phyloP scores from a whole-genome alignment of 1,140 invertebrate genomes.

The Phthorimaea operculella region DNA sequence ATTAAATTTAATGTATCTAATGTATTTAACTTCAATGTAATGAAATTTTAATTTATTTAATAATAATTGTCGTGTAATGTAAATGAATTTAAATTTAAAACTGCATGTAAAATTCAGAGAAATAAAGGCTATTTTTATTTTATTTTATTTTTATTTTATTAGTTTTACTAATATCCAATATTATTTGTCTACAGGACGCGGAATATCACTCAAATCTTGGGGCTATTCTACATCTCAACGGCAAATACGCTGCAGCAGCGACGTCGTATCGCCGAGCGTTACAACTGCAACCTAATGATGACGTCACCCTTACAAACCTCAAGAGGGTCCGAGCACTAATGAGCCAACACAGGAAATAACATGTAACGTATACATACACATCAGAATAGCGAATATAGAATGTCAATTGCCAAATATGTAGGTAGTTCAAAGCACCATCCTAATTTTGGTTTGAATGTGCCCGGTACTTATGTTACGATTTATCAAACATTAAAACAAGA shows the following conservation, averaged over 20 bases:
- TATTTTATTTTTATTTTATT: too few relatives aligned
- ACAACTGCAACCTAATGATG: conserved; percentile 84
- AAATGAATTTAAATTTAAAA: too few relatives aligned
- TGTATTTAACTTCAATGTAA: too few relatives aligned
- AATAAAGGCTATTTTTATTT: too few relatives aligned
- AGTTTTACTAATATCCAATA: too few relatives aligned
- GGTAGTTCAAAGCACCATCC: conserved; percentile 3
- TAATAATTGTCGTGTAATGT: too few relatives aligned
- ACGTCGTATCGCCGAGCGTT: conserved; percentile 85
- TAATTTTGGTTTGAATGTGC: too few relatives aligned
- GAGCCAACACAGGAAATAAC: conserved; percentile 37
- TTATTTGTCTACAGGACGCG: conserved; percentile 74
- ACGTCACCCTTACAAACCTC: conserved; percentile 88
- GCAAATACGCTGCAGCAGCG: conserved; percentile 87
- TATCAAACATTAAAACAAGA: background rate
- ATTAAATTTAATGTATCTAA: too few relatives aligned
- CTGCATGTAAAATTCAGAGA: too few relatives aligned
- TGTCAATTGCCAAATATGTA: conserved; percentile 57
- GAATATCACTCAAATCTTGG: conserved; percentile 93
- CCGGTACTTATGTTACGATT: too few relatives aligned
- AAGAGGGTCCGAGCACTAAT: conserved; percentile 75
- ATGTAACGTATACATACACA: background rate
- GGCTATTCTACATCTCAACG: conserved; percentile 92
- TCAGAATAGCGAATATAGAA: conserved; percentile 15
- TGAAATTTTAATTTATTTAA: too few relatives aligned